Percentiles rank a stretch among this genome's conserved stretches.
Evolutionary conservation across 2,888 invertebrate species (phyloP).

Genomic region (Nycteola revayana): DNA sequence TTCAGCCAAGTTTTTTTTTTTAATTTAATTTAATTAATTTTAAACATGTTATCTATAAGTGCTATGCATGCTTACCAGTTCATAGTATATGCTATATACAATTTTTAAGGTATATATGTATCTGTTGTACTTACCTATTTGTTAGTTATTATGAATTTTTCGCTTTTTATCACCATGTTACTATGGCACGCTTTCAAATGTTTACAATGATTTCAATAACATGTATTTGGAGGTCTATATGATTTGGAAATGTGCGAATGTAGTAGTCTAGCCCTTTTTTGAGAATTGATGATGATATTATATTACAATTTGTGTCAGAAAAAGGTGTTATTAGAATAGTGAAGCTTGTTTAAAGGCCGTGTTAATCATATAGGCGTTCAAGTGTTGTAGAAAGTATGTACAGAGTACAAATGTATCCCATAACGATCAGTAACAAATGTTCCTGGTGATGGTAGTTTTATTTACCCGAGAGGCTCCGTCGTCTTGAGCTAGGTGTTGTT

Average conservation of each 20-base stretch:
- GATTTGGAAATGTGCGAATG: slow-evolving; percentile 29
- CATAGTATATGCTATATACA: slow-evolving; percentile 74
- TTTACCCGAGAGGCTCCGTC: slow-evolving; percentile 41
- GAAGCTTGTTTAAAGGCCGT: neutral
- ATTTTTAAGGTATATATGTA: slow-evolving; percentile 70
- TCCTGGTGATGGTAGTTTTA: slow-evolving; percentile 45
- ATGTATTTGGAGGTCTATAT: slow-evolving; percentile 66
- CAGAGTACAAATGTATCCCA: slow-evolving; percentile 59
- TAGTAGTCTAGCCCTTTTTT: too few relatives aligned
- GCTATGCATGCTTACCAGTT: slow-evolving; percentile 82
- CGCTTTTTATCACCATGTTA: slow-evolving; percentile 60
- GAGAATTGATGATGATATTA: too few relatives aligned
- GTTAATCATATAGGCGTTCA: slow-evolving; percentile 56
- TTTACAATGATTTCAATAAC: slow-evolving; percentile 71
- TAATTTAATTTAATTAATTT: slow-evolving; percentile 35
- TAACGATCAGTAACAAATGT: slow-evolving; percentile 62
- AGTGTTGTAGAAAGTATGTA: slow-evolving; percentile 51
- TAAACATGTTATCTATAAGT: slow-evolving; percentile 51
- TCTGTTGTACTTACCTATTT: slow-evolving; percentile 78
- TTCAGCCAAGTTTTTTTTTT: slow-evolving; percentile 63
- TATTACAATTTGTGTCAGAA: too few relatives aligned
- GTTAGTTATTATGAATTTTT: slow-evolving; percentile 66
- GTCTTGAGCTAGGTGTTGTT: slow-evolving; percentile 22
- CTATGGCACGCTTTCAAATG: slow-evolving; percentile 81
- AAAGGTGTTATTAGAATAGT: neutral